phyloP scores from a whole-genome alignment of 1,140 invertebrate genomes.

The Drosophila bocqueti region DNA sequence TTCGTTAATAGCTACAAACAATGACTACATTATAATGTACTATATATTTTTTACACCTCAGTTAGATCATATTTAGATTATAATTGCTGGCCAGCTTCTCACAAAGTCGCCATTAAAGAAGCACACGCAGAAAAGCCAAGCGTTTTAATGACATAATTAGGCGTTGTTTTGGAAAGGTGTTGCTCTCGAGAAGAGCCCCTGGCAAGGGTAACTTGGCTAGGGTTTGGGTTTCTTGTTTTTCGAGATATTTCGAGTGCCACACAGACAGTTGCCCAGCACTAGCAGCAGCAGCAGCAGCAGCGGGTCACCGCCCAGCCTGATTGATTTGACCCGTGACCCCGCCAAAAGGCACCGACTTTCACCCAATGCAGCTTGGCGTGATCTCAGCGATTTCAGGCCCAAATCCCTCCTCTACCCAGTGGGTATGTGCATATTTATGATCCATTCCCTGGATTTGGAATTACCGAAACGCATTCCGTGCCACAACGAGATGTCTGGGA shows the following conservation, averaged over 20 bases:
- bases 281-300: not conserved
- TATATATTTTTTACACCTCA: not conserved
- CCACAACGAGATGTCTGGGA: slow-evolving; percentile 43
- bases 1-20: not conserved
- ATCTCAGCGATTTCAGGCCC: slow-evolving; percentile 25
- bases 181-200: slow-evolving; percentile 17
- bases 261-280: not conserved
- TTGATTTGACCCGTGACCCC: slow-evolving; percentile 77
- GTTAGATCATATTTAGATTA: slow-evolving; percentile 12
- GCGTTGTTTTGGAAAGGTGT: slow-evolving; percentile 63
- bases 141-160: slow-evolving; percentile 75
- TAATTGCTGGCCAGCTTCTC: slow-evolving; percentile 20
- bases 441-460: slow-evolving; percentile 59
- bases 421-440: slow-evolving; percentile 51
- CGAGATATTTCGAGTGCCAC: slow-evolving; percentile 24
- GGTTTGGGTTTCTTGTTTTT: not conserved
- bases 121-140: slow-evolving; percentile 28
- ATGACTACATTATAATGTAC: not conserved
- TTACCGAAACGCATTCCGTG: slow-evolving; percentile 75
- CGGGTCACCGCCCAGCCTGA: slow-evolving; percentile 69
- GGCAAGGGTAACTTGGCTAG: not conserved
- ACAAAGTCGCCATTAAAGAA: slow-evolving; percentile 20
- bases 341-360: slow-evolving; percentile 50
- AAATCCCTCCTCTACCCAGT: not conserved
- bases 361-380: slow-evolving; percentile 66